Base-by-base conservation (phyloP, 2,888 invertebrate species). In the Leucania comma region DNA sequence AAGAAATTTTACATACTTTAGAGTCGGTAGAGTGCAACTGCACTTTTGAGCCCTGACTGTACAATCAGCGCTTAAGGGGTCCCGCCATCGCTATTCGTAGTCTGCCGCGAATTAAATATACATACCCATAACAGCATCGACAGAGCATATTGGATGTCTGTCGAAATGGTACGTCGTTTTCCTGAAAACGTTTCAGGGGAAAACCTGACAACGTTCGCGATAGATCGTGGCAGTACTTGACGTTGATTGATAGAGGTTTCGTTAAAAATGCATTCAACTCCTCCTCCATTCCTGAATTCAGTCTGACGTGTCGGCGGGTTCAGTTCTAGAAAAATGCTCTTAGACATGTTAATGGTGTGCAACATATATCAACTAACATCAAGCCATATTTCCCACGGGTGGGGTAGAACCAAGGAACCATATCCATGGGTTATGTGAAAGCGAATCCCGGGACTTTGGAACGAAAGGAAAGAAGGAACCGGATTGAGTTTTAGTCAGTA, bases 231-330 rank as follows among this genome's bases (percentile, higher is more conserved):
- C 29, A 56, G 20, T 35, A 4, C 32, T 22, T 17, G 71, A 71
- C 78, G 38, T 62, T 32, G 61, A 74, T 74, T 78, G 72, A 78
- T 74, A 14, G 78, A 71, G 56, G n/a, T 57, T 51, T 20, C 46
- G 61, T 57, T 69, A 60, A 69, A 72, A 69, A 77, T 74, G 71
- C 29, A 77, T 61, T 69, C n/a, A 60, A 60, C 0, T 42, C 42
- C 0, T 42, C 42, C 17, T 20, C 17, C 51, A 53, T 58, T 62
- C 20, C 46, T 53, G 46, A 58, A 78, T 26, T 24, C 46, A 59
- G n/a, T 26, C 48, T 9, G 20, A 76, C 38, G 38, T 24, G 24
- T 38, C 29, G 22, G 67, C 51, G 12, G 14, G 20, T 14, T 17
- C 17, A 5, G 14, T 35, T 48, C 24, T 14, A 10, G 50, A 24